Evolutionary conservation across 2,888 invertebrate genomes (phyloP), one percentile per base, ranked within the genome.

Genomic region (Crioceris asparagi): DNA sequence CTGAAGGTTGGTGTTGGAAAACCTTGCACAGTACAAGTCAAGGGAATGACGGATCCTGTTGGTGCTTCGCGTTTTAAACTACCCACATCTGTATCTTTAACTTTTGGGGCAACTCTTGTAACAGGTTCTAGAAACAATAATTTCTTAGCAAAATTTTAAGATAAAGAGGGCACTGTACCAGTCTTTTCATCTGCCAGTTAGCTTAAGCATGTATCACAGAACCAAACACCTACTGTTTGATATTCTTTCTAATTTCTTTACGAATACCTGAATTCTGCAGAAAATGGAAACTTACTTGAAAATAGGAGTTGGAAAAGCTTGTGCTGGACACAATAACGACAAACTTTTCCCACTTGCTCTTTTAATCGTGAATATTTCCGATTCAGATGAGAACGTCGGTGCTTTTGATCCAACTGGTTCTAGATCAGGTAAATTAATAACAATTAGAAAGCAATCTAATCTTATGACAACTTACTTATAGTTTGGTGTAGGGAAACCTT

Each of bases 401-500:
- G 72, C 69, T 65, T 77, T 77, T 51, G 70, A 69, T 48, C 77
- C 77, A 45, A 79, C 30, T 34, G 33, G 33, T 11, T 33, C 32
- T 21, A 16, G 11, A 15, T 14, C 27, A 11, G n/a, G 12, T 12
- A 21, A 7, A 21, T 7, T 21, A 21, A 7, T 21, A 7, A 21
- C n/a, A n/a, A n/a, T n/a, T n/a, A n/a, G n/a, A n/a, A n/a, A n/a
- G n/a, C n/a, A n/a, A n/a, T n/a, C n/a, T n/a, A n/a, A n/a, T n/a
- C n/a, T n/a, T n/a, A n/a, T n/a, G n/a, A n/a, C n/a, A 16, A 30
- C 53, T 51, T 74, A 79, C 79, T 76, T 77, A 67, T 70, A 78
- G 41, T 67, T 58, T 56, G 76, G 76, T 25, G 57, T 53, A 21
- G 84, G 83, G 65, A 74, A 79, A 50, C 79, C 83, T 70, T 84